Evolutionary conservation across 2,113 vertebrate species (phyloP).

Genomic region (Mirza zaza): DNA sequence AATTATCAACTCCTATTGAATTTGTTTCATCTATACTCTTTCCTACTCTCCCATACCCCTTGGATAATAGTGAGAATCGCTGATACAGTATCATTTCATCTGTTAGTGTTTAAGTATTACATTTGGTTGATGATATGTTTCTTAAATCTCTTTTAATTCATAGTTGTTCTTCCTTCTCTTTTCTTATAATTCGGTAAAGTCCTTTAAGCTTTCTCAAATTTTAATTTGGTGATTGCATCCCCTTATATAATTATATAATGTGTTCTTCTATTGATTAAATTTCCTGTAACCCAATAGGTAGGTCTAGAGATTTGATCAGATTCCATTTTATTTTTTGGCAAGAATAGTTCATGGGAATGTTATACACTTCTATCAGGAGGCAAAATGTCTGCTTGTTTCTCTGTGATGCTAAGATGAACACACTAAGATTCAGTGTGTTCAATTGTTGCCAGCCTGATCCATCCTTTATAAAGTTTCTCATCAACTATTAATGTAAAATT

Average conservation of each 20-base stretch:
- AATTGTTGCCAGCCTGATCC: neutral
- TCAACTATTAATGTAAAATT: neutral
- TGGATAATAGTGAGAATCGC: neutral
- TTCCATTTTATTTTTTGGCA: neutral
- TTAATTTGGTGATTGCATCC: neutral
- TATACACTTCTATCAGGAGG: neutral
- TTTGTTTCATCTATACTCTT: neutral
- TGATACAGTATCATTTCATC: neutral
- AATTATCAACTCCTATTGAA: neutral
- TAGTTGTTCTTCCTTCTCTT: neutral
- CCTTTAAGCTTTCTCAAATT: constrained; percentile 26
- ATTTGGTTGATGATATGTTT: neutral
- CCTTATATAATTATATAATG: neutral
- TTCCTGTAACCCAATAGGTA: neutral
- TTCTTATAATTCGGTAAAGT: neutral
- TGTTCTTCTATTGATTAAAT: neutral
- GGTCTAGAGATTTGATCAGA: neutral
- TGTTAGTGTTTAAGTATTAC: neutral
- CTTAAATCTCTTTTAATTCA: neutral
- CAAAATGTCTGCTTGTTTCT: neutral
- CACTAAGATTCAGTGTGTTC: neutral
- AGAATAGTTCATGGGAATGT: neutral
- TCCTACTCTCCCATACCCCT: neutral
- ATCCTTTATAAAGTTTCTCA: neutral
- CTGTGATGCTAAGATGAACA: neutral